Evolutionary conservation across 2,888 invertebrate genomes (phyloP).

Genomic region (Synergus itoensis): DNA sequence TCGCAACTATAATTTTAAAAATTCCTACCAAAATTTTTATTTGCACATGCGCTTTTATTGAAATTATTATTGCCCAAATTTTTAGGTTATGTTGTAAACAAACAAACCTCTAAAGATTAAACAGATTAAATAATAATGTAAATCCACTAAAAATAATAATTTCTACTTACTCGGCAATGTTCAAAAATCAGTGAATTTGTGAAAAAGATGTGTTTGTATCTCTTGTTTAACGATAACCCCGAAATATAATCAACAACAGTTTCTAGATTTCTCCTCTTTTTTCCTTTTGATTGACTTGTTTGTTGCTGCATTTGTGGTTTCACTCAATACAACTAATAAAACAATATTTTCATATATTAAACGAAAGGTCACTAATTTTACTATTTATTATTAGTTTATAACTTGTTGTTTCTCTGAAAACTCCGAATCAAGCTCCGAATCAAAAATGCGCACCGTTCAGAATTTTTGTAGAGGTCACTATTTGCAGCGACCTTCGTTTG

Average conservation of each 20-base stretch:
- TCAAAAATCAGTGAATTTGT: no score
- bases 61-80: no score
- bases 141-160: no score
- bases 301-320: neutral
- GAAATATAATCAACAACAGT: neutral
- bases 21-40: no score
- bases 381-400: neutral
- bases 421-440: slow-evolving; percentile 20
- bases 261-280: neutral
- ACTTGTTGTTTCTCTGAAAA: neutral
- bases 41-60: no score
- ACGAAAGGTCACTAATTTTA: neutral
- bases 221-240: neutral
- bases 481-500: slow-evolving; percentile 72
- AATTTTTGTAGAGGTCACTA: slow-evolving; percentile 64
- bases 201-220: neutral
- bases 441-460: slow-evolving; percentile 57
- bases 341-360: neutral
- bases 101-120: no score
- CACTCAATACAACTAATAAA: neutral
- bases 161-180: no score
- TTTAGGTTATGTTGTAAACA: no score
- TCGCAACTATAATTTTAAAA: no score
- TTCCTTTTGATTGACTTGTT: neutral
- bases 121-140: no score